Base-by-base conservation (phyloP, 2,888 invertebrate species). In the Melolontha melolontha region DNA sequence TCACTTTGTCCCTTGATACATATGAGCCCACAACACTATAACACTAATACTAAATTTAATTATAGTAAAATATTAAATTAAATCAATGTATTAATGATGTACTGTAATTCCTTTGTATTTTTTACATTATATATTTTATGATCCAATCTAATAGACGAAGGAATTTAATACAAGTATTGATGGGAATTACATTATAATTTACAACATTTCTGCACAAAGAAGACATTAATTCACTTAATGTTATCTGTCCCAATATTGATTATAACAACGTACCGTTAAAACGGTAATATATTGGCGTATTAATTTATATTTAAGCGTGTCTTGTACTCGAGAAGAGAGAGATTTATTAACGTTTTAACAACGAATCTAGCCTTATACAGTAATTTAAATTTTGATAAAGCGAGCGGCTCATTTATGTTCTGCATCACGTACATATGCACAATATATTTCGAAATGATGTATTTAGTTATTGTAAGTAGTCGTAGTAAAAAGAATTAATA, bases 261-360 rank as follows among this genome's bases (percentile, higher is more conserved):
- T 39, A 16, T 39, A 39, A 10, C 54, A 14, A 16, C 39, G 54
- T 54, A 54, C 54, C 54, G 40, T 54, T 54, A 54, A 34, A 54
- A 54, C 39, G 54, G 54, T 6, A 54, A 54, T 54, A 54, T 39
- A 54, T 54, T 14, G 14, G 39, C 40, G 39, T 34, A 39, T 54
- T 54, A 54, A 54, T 54, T 54, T 54, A 54, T 54, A 54, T 54
- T 54, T 54, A 39, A 54, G 34, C 16, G 12, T 54, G 39, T 54
- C 34, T 39, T 1, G 34, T 34, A 8, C 8, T 10, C 34, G 7
- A 34, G 34, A 34, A 34, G 34, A 29, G 29, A 29, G 14, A 16
- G 39, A 54, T 54, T 54, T 54, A 54, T 54, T 54, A 14, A 14
- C 29, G 34, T 54, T 34, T 54, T 29, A 54, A 40, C 39, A 54